Conservation (phyloP, 2,888 invertebrate species). For the Rhagonycha lutea region DNA sequence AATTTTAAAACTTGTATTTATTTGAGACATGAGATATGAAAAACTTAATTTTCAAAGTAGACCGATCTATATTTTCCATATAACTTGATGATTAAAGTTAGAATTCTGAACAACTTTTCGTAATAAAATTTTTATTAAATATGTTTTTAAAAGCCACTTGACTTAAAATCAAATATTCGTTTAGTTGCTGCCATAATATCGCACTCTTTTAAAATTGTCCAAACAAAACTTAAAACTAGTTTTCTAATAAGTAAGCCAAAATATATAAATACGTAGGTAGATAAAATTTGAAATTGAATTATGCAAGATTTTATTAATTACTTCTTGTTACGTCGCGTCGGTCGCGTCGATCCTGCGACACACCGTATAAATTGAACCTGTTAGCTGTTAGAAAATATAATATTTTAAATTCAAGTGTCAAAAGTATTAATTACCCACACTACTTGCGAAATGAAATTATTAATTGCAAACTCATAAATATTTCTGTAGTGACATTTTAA, state of each 20-base stretch:
- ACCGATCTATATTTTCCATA: neutral
- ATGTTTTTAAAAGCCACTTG: neutral
- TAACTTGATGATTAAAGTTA: neutral
- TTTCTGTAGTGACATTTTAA: slow-evolving; percentile 32
- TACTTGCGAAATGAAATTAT: slow-evolving; percentile 7
- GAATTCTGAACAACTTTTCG: neutral
- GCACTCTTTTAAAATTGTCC: neutral
- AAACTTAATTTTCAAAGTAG: neutral
- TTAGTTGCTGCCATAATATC: neutral
- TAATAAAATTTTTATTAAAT: neutral
- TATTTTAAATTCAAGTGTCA: slow-evolving; percentile 4
- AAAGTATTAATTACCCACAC: slow-evolving; percentile 30
- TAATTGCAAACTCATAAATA: slow-evolving; percentile 31
- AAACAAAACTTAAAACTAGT: neutral
- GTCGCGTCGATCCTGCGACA: neutral
- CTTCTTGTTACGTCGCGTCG: neutral
- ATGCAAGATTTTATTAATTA: neutral
- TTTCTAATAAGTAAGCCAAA: neutral
- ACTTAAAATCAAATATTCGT: neutral
- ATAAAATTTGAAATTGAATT: neutral
- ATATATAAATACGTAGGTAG: neutral
- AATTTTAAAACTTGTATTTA: neutral
- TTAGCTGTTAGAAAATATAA: neutral
- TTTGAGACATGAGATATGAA: neutral
- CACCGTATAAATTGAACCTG: neutral